Conservation (phyloP, 2,888 invertebrate species). For the Cheiracanthium punctorium region DNA sequence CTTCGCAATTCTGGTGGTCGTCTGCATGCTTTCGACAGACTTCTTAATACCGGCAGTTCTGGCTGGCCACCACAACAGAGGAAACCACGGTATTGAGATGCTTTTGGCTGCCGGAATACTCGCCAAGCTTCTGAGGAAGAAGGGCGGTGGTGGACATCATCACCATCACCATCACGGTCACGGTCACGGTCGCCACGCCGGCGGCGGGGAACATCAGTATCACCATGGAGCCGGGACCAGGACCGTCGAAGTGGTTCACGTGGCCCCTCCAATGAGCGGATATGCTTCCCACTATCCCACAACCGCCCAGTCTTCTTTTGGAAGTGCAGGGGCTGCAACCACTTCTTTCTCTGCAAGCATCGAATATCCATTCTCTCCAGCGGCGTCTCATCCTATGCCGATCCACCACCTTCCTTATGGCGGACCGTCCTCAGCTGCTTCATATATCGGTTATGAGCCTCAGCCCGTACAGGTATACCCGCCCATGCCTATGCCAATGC, state of each 20-base stretch:
- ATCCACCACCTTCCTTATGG: background rate
- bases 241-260: slow-evolving; percentile 20
- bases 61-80: background rate
- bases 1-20: slow-evolving; percentile 9
- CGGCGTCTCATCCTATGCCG: slow-evolving; percentile 23
- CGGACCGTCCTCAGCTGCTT: slow-evolving; percentile 22
- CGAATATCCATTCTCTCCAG: slow-evolving; percentile 38
- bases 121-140: slow-evolving; percentile 48
- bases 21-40: slow-evolving; percentile 29
- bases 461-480: slow-evolving; percentile 38
- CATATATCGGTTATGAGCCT: slow-evolving; percentile 33
- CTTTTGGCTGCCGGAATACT: slow-evolving; percentile 55
- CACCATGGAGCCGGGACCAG: slow-evolving; percentile 29
- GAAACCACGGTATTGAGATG: slow-evolving; percentile 41
- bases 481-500: background rate
- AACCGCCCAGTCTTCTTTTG: slow-evolving; percentile 3
- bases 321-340: slow-evolving; percentile 19
- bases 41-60: slow-evolving; percentile 37
- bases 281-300: slow-evolving; percentile 26
- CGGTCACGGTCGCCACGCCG: background rate
- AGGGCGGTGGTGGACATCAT: slow-evolving; percentile 31
- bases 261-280: slow-evolving; percentile 33
- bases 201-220: slow-evolving; percentile 4
- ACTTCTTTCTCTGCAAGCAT: slow-evolving; percentile 41
- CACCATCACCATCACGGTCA: slow-evolving; percentile 41